These are phyloP conservation scores for Aspidiotus destructor DNA, from an alignment of 2,888 invertebrate genomes.

Conservation along the genomic window DNA sequence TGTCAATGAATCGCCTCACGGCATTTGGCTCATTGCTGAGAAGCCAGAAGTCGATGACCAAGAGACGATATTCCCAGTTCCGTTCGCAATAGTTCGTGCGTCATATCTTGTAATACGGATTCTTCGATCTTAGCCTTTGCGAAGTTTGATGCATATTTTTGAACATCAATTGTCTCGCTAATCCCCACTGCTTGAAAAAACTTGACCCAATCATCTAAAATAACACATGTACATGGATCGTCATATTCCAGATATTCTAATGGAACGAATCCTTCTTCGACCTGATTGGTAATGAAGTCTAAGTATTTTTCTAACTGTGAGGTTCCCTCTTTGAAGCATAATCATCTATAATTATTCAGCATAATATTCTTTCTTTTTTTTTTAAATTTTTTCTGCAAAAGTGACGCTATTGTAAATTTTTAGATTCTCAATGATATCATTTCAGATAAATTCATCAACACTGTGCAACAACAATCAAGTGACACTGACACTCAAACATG, in stretches of 20 bases:
- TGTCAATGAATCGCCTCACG: too few species aligned
- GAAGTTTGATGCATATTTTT: neutral
- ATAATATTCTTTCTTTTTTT: too few species aligned
- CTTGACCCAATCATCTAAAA: too few species aligned
- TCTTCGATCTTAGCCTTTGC: neutral
- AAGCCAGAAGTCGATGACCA: neutral
- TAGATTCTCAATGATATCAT: conserved; percentile 28
- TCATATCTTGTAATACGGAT: neutral
- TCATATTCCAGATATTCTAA: too few species aligned
- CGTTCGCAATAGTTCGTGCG: neutral
- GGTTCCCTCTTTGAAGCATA: too few species aligned
- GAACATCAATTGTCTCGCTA: neutral
- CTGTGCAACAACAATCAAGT: conserved; percentile 13
- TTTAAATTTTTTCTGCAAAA: too few species aligned
- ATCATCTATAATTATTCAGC: too few species aligned
- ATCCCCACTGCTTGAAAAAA: neutral
- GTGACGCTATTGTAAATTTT: neutral
- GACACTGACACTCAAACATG: conserved; percentile 50
- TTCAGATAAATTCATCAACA: conserved; percentile 24
- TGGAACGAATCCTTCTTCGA: too few species aligned
- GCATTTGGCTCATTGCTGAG: too few species aligned
- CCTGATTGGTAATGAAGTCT: too few species aligned
- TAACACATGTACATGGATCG: too few species aligned
- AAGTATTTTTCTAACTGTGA: too few species aligned
- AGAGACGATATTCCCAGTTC: conserved; percentile 1